Conservation (phyloP, 1,140 invertebrate species). For the Trachymyrmex septentrionalis region DNA sequence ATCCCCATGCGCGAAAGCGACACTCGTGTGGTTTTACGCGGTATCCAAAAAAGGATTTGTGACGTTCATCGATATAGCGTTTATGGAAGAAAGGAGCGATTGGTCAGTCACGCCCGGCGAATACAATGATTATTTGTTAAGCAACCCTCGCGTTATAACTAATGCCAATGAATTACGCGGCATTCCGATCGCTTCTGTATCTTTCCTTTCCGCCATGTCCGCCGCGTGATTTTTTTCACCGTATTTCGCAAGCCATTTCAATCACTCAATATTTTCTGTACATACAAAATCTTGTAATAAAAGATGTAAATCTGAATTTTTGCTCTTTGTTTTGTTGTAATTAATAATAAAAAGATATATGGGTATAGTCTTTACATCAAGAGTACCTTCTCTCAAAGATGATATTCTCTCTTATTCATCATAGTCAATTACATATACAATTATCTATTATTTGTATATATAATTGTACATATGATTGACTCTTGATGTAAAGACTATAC, state of each 20-base stretch:
- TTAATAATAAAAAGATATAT: background rate
- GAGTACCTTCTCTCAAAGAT: background rate
- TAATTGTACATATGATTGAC: too few species aligned
- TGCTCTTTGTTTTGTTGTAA: background rate
- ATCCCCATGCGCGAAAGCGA: constrained; percentile 61
- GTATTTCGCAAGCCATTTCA: background rate
- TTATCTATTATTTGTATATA: too few species aligned
- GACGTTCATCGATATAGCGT: constrained; percentile 78
- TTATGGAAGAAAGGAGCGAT: constrained; percentile 77
- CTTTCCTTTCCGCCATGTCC: background rate
- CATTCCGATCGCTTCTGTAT: constrained; percentile 63
- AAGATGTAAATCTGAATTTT: background rate
- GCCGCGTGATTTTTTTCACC: background rate
- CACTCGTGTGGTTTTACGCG: constrained; percentile 59
- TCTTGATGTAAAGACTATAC: too few species aligned
- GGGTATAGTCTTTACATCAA: background rate
- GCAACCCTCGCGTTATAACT: constrained; percentile 75
- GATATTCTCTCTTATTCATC: background rate
- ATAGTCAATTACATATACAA: background rate
- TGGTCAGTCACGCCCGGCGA: constrained; percentile 74
- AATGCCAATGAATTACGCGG: constrained; percentile 50
- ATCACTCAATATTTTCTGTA: background rate
- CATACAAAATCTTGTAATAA: background rate
- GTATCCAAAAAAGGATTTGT: constrained; percentile 81
- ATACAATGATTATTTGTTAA: constrained; percentile 81